Conservation (phyloP, 2,113 vertebrate species). For the Anolis carolinensis region DNA sequence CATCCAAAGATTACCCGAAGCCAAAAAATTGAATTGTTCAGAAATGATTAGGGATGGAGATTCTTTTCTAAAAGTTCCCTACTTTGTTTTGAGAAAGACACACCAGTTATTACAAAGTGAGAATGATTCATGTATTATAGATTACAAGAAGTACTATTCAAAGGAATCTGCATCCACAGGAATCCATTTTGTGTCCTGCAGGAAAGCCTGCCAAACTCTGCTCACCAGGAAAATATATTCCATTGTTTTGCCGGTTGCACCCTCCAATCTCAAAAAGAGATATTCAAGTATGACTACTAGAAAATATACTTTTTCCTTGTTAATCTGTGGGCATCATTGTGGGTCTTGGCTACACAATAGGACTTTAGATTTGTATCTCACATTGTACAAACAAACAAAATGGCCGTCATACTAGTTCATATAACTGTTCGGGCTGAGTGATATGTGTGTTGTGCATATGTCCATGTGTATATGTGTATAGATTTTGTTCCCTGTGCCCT, state of each 20-base stretch:
- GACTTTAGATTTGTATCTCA: neutral
- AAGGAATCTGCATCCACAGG: neutral
- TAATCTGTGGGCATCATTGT: neutral
- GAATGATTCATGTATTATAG: neutral
- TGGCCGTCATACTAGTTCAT: neutral
- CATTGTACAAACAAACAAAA: neutral
- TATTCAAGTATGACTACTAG: neutral
- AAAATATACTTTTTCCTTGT: neutral
- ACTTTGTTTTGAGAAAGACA: neutral
- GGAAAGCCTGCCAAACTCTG: neutral
- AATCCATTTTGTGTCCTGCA: slow-evolving; percentile 23
- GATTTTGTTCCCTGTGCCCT: neutral
- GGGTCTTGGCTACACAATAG: neutral
- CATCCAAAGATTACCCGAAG: neutral
- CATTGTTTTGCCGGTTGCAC: neutral
- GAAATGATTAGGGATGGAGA: neutral
- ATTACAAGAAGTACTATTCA: slow-evolving; percentile 1
- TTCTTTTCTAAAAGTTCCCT: neutral
- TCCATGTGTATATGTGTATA: no score
- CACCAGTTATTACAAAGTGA: neutral
- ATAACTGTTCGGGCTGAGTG: neutral
- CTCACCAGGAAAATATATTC: neutral
- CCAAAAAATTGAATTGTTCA: neutral
- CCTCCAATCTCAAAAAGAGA: neutral
- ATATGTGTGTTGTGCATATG: neutral